Conservation (phyloP, 2,888 invertebrate genomes). For the Drosophila antonietae region DNA sequence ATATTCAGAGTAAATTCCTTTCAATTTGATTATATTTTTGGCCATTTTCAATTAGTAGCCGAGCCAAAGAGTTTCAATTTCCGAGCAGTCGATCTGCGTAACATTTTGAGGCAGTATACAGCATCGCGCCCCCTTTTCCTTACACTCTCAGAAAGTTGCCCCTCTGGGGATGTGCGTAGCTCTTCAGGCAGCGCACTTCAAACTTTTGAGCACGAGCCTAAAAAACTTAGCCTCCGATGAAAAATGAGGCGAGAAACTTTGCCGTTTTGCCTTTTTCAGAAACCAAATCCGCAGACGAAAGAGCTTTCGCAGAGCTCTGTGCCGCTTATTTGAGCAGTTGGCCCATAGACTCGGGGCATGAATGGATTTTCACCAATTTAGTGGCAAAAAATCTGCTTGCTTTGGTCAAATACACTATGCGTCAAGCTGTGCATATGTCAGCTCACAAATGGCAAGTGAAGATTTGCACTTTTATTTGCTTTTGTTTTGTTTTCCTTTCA, state of each 20-base stretch:
- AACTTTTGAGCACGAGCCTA: conserved; percentile 44
- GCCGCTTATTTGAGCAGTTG: conserved; percentile 4
- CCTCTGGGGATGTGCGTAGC: conserved; percentile 8
- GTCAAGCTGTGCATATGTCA: conserved; percentile 34
- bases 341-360: not conserved
- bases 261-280: conserved; percentile 15
- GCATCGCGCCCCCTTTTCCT: not conserved
- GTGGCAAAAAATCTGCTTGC: conserved; percentile 7
- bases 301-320: conserved; percentile 19
- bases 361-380: conserved; percentile 11
- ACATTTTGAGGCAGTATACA: not conserved
- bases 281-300: conserved; percentile 22
- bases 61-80: not conserved
- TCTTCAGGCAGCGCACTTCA: conserved; percentile 32
- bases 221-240: conserved; percentile 35
- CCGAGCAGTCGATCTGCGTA: not conserved
- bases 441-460: conserved; percentile 21
- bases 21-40: not conserved
- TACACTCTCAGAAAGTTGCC: not conserved
- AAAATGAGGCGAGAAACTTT: conserved; percentile 57
- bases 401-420: conserved; percentile 19
- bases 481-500: conserved; percentile 26
- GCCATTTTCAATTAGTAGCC: not conserved
- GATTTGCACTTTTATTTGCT: conserved; percentile 52
- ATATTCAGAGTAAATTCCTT: not conserved